Base-by-base conservation (phyloP, 2,888 invertebrate species). In the Acanthopleura granulata region DNA sequence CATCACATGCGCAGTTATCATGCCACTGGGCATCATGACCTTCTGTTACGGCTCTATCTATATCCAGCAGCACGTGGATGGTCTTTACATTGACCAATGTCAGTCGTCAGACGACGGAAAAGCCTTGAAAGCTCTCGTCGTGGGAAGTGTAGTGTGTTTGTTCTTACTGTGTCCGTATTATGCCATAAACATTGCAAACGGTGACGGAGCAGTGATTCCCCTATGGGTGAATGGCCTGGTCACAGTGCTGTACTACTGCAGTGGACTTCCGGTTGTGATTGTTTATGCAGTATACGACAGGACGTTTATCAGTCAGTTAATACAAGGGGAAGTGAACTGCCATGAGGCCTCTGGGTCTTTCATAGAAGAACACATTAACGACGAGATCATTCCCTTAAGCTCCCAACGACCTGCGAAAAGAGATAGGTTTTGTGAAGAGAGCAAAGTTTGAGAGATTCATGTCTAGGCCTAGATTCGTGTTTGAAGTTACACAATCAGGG, bases 21-120 rank as follows among this genome's bases (percentile, higher is more conserved):
- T 66, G 29, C 66, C 66, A 6, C 25, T 22, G 15, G 29, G 27
- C 4, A 66, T 66, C 29, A 66, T 66, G 29, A 27, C 25, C 16
- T 66, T 12, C 6, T 66, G 66, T 25, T 66, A 66, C 25, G 66
- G 66, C 66, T 66, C 66, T 27, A 66, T 66, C 1, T 66, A 66
- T 66, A 3, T 66, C 16, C 66, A 66, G 22, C 57, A 22, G 18
- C 22, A n/a, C 12, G 12, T 57, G 12, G 22, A 22, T 18, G 22
- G 22, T 4, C 22, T 4, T 22, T 57, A 57, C 22, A 57, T 27
- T 6, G 66, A 25, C 18, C 4, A 27, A 9, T 27, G 4, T 27
- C 22, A 22, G 29, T 27, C 29, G 16, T 3, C 18, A 27, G 29
- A 66, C 18, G 12, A 66, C 25, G 16, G 66, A 22, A 22, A 66